These are phyloP conservation scores for Dasyurus viverrinus DNA, from an alignment of 2,113 vertebrate species.

Conservation along the genomic window DNA sequence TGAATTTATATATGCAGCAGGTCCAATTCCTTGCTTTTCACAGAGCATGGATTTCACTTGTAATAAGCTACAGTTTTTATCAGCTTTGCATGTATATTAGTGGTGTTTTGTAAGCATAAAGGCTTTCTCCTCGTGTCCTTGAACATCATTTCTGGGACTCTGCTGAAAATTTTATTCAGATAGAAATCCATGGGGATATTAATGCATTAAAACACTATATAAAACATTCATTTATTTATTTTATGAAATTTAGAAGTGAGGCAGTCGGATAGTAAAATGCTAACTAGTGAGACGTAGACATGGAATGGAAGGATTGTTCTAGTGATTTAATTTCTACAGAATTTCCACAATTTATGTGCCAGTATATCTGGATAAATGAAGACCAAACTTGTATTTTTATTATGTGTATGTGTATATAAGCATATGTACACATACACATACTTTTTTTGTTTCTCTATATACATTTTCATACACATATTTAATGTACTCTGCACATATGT, in stretches of 20 bases:
- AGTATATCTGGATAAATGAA: constrained; percentile 20
- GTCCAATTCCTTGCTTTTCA: constrained; percentile 34
- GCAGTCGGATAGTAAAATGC: background rate
- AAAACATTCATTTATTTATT: constrained; percentile 21
- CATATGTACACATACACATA: too few species aligned
- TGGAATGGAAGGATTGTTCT: background rate
- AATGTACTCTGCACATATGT: background rate
- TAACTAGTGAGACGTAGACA: background rate
- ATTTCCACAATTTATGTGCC: constrained; percentile 10
- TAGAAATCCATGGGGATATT: constrained; percentile 9
- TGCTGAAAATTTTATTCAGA: background rate
- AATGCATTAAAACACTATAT: background rate
- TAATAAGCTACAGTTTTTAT: constrained; percentile 18
- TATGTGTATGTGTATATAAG: background rate
- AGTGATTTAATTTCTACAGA: constrained; percentile 21
- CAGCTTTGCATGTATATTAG: constrained; percentile 22
- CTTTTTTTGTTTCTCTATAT: background rate
- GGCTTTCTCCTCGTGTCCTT: constrained; percentile 45
- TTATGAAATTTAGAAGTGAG: constrained; percentile 23
- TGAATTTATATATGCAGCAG: constrained; percentile 35
- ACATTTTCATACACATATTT: background rate
- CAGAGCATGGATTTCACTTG: constrained; percentile 29
- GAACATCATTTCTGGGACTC: constrained; percentile 21
- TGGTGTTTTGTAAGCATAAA: constrained; percentile 26
- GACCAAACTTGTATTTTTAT: background rate